Evolutionary conservation across 2,888 invertebrate species (phyloP), one percentile per base, ranked within the genome.

Genomic region (Drosophila buzzatii): DNA sequence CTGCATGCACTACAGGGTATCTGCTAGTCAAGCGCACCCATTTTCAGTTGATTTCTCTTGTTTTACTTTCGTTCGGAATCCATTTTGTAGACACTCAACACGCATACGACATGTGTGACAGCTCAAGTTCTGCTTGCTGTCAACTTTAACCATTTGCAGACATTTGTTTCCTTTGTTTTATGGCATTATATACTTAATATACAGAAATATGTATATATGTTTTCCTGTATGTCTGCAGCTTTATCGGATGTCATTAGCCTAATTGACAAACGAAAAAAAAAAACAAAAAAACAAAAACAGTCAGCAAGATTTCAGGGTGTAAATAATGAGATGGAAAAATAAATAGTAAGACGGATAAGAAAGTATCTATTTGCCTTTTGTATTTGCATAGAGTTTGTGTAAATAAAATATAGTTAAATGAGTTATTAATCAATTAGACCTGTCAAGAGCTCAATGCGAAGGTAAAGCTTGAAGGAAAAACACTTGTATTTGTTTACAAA

Each of bases 21-120:
- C 16, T 39, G 12, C 16, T 9, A 31, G 31, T 20, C 59, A 1
- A 0, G 10, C 39, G 16, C 16, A 12, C 20, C 1, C 8, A 1
- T 1, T 35, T 35, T 10, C 9, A 3, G 4, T 3, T 27, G 16
- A 20, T 18, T 14, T 7, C 1, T 2, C 7, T 27, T 8, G 59
- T 42, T 55, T 33, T 20, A 16, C 35, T 33, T 35, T 45, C 35
- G 42, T 51, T 58, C 47, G 35, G 49, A 65, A 68, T 23, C 44
- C 41, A 47, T 60, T 60, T 27, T 31, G 20, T 37, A 53, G 31
- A 56, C 59, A 64, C 65, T 42, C 65, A 80, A 53, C 81, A 83
- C 76, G 76, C 62, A 85, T 81, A 81, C 79, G 86, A 70, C 75
- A n/a, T 57, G 86, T 83, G 73, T 56, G 70, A 47, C 66, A 70